phyloP scores from a whole-genome alignment of 2,797 vertebrate genomes.

The Alauda arvensis region DNA sequence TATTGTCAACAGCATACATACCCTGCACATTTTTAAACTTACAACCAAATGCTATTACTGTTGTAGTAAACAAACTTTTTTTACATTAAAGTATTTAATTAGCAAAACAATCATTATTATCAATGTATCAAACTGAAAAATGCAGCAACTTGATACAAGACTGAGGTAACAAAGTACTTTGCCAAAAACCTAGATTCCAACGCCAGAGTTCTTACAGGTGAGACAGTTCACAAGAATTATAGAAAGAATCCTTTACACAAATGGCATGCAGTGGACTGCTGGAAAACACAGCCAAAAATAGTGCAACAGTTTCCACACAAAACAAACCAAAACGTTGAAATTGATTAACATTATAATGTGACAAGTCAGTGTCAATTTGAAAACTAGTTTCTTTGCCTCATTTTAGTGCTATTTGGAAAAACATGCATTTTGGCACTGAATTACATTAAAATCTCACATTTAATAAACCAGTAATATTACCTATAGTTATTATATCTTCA shows the following conservation, averaged over 20 bases:
- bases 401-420: slow-evolving; percentile 70
- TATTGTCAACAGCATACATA: slow-evolving; percentile 38
- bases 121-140: slow-evolving; percentile 84
- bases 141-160: slow-evolving; percentile 84
- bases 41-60: slow-evolving; percentile 65
- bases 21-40: slow-evolving; percentile 22
- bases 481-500: slow-evolving; percentile 1
- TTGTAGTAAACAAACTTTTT: slow-evolving; percentile 63
- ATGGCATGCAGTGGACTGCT: slow-evolving; percentile 76
- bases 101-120: slow-evolving; percentile 77
- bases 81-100: slow-evolving; percentile 78
- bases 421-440: slow-evolving; percentile 77
- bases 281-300: slow-evolving; percentile 58
- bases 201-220: slow-evolving; percentile 60
- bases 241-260: slow-evolving; percentile 70
- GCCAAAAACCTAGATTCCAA: slow-evolving; percentile 75
- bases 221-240: slow-evolving; percentile 65
- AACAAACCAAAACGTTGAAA: slow-evolving; percentile 63
- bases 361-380: slow-evolving; percentile 45
- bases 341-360: slow-evolving; percentile 46
- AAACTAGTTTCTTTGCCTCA: slow-evolving; percentile 60
- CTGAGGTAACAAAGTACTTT: slow-evolving; percentile 86
- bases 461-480: slow-evolving; percentile 51
- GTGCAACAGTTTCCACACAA: slow-evolving; percentile 66
- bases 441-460: slow-evolving; percentile 35